Base-by-base conservation (phyloP, 2,797 vertebrate species). In the Manis javanica region DNA sequence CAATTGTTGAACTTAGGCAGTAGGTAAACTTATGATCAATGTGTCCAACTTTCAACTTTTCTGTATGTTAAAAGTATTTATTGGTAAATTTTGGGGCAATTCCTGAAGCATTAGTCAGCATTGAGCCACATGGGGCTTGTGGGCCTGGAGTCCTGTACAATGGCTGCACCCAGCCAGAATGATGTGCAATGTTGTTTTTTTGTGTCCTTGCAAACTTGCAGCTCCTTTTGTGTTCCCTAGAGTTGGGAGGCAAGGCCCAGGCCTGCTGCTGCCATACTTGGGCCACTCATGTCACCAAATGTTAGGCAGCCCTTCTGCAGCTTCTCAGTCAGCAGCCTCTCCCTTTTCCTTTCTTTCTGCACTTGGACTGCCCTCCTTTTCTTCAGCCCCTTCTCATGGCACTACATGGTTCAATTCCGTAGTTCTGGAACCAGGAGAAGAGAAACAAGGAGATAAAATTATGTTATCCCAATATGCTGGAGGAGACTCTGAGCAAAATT, bases 401-500 rank as follows among this genome's bases (percentile, higher is more conserved):
- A 78, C 24, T 59, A 59, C 13, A 4, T 0, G 10, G 34, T 61
- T 95, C 61, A 66, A 77, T n/a, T 75, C 7, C 64, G 18, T 42
- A 71, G 84, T 81, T 89, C 75, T 66, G 77, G 82, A 87, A 90
- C 3, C 85, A 91, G 90, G n/a, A 75, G 90, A 93, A 95, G 77
- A 74, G 78, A 90, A 92, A 84, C 34, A 86, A 91, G 57, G 46
- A 91, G 84, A 93, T 77, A 42, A 96, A 93, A 89, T 74, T 72
- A 8, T 19, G 79, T 95, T 49, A 88, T 14, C 39, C 46, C 69
- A 87, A 68, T 71, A 95, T 34, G 46, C 69, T 53, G 37, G 90
- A 66, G 19, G 71, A 94, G 21, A 31, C 82, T 90, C 75, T 94
- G 92, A 93, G 42, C 72, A 92, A 91, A 96, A 95, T 95, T 63